Conservation (phyloP, 1,140 invertebrate species). For the Drosophila obscura region DNA sequence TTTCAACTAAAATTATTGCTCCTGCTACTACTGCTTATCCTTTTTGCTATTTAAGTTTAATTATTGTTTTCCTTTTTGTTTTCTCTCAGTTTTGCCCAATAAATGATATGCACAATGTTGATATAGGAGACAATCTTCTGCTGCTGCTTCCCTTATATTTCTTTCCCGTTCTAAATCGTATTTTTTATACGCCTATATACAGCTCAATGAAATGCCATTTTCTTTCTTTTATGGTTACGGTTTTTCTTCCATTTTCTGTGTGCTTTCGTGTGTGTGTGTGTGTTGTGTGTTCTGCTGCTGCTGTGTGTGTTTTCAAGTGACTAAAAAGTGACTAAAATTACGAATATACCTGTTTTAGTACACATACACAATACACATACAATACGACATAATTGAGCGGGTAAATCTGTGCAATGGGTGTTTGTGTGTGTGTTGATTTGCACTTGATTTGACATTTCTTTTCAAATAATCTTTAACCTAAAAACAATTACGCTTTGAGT, state of each 20-base stretch:
- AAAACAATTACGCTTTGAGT: too few relatives aligned
- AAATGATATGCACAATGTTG: constrained; percentile 79
- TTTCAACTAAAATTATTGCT: constrained; percentile 79
- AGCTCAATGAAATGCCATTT: constrained; percentile 4
- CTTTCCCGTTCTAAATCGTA: constrained; percentile 5
- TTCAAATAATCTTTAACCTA: too few relatives aligned
- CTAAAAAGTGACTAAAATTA: neutral
- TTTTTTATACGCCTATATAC: constrained; percentile 15
- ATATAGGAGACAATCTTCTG: constrained; percentile 58
- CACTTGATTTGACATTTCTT: too few relatives aligned
- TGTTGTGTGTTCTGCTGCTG: neutral
- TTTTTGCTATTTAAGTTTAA: constrained; percentile 78
- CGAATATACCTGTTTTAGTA: constrained; percentile 1
- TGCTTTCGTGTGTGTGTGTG: neutral
- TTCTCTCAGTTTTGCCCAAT: constrained; percentile 38
- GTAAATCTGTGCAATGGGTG: too few relatives aligned
- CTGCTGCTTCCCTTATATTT: neutral
- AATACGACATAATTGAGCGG: neutral
- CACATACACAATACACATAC: neutral
- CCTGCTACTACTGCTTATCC: constrained; percentile 37
- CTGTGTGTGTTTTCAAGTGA: constrained; percentile 1
- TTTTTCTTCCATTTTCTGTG: constrained; percentile 5
- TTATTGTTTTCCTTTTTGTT: constrained; percentile 58
- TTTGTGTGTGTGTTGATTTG: too few relatives aligned
- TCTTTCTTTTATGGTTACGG: neutral